A percentile compares a stretch with the other conserved stretches of the same genome.
phyloP scores from a whole-genome alignment of 2,113 vertebrate species.

The Sialia sialis region DNA sequence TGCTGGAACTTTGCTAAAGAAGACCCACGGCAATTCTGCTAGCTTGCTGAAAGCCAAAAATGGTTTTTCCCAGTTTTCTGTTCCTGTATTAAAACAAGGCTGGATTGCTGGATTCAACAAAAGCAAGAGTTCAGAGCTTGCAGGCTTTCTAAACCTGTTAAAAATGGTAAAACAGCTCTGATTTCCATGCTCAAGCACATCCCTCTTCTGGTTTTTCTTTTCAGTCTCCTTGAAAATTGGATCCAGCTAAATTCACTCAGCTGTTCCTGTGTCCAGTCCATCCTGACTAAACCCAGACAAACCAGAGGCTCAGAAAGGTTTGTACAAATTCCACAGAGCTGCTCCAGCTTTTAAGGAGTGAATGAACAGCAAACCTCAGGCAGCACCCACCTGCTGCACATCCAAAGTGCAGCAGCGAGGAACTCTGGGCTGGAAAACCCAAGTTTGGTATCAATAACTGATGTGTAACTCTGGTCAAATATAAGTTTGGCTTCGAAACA shows the following conservation, averaged over 20 bases:
- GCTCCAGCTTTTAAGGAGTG: background rate
- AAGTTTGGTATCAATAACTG: background rate
- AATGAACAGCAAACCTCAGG: background rate
- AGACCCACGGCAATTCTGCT: background rate
- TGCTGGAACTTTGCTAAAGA: background rate
- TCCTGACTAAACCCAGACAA: background rate
- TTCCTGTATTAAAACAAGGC: constrained; percentile 8
- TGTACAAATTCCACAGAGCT: background rate
- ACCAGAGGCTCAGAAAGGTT: background rate
- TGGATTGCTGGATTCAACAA: background rate
- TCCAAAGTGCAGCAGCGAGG: rapidly evolving
- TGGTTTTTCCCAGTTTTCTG: background rate
- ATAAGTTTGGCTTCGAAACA: background rate
- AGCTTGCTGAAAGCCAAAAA: background rate
- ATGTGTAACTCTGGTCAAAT: background rate
- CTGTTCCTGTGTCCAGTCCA: background rate
- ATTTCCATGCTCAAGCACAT: background rate
- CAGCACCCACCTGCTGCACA: background rate
- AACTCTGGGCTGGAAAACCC: background rate
- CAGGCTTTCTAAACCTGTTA: background rate
- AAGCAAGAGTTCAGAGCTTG: background rate
- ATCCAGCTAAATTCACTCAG: background rate
- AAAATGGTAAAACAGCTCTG: background rate
- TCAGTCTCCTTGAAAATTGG: background rate
- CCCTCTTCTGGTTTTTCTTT: background rate